A percentile compares a stretch with the other conserved stretches of the same genome.
phyloP scores from a whole-genome alignment of 2,113 vertebrate species.

The Cnemophilus loriae region DNA sequence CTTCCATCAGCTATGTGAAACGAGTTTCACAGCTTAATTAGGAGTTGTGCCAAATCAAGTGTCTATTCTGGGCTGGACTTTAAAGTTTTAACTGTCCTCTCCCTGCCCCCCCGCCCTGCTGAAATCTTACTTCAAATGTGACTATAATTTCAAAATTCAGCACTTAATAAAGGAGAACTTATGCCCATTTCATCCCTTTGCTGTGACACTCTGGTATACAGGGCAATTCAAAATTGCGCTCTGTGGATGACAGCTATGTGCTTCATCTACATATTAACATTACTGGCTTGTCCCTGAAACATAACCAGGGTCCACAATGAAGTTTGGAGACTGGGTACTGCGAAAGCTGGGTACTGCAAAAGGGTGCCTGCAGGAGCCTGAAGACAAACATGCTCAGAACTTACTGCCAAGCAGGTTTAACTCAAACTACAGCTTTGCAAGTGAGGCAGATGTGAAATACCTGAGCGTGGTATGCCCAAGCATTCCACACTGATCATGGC shows the following conservation, averaged over 20 bases:
- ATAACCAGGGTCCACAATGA: neutral
- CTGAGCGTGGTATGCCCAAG: neutral
- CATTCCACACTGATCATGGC: neutral
- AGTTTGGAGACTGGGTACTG: neutral
- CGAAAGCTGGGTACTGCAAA: neutral
- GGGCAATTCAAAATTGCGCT: neutral
- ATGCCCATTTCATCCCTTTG: neutral
- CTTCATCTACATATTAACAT: neutral
- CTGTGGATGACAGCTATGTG: neutral
- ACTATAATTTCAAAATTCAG: neutral
- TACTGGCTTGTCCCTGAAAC: neutral
- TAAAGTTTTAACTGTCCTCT: neutral
- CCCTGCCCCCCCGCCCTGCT: fast-evolving
- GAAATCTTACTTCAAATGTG: neutral
- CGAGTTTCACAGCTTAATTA: neutral
- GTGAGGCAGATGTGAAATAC: neutral
- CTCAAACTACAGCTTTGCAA: neutral
- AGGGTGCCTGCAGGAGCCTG: neutral
- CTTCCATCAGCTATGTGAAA: neutral
- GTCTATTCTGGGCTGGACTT: neutral
- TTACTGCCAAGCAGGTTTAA: neutral
- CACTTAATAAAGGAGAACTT: neutral
- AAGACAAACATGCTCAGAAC: neutral
- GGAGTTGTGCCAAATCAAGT: neutral
- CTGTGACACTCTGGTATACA: neutral